Percentiles rank a stretch among this genome's conserved stretches.
Conservation (phyloP, 2,797 vertebrate species). For the Pteropus rufus region DNA sequence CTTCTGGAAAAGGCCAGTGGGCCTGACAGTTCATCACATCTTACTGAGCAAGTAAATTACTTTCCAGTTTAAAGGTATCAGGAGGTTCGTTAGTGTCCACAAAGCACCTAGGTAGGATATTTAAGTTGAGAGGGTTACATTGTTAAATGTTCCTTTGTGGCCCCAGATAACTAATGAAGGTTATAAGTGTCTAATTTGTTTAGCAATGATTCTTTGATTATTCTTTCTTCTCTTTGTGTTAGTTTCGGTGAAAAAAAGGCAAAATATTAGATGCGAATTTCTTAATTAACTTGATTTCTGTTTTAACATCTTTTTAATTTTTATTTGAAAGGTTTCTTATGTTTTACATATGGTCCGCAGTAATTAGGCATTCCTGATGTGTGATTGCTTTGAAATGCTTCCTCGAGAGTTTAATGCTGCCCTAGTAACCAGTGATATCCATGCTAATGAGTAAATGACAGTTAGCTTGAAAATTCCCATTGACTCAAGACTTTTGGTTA, state of each 20-base stretch:
- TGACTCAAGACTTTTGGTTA: conserved; percentile 59
- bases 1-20: background rate
- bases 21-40: background rate
- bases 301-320: background rate
- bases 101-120: background rate
- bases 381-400: background rate
- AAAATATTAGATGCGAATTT: background rate
- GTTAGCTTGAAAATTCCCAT: conserved; percentile 20
- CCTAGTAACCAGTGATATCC: background rate
- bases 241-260: background rate
- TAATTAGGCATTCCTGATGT: background rate
- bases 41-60: background rate
- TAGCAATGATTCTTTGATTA: background rate
- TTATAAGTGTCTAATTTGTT: background rate
- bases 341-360: background rate
- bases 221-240: background rate
- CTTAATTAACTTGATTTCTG: background rate
- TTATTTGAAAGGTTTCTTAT: background rate
- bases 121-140: background rate
- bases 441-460: background rate
- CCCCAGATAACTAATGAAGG: background rate
- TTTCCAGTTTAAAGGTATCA: background rate
- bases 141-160: background rate
- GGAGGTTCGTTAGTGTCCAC: background rate
- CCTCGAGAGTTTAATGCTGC: background rate